Base-by-base conservation (phyloP, 30 jellyfish, hydroid and myxozoan species). In the Pelagia noctiluca region DNA sequence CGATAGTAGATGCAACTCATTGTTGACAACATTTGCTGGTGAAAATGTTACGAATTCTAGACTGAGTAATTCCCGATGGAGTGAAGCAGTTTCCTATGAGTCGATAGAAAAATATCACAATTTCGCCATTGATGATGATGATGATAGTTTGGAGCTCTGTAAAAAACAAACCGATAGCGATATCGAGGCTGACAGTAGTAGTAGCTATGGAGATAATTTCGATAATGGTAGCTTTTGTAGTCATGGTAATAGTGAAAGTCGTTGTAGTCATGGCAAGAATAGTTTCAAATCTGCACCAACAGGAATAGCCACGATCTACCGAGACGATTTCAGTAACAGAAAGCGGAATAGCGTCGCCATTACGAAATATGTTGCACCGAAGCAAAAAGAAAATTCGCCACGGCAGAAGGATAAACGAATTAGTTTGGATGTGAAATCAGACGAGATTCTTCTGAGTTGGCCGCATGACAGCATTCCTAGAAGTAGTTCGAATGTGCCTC, bases 41-140 rank as follows among this genome's bases (percentile, higher is more conserved):
- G 49, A 10, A n/a, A 72, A 36, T 24, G 77, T 0, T 38, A 53
- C 30, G 16, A 16, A 8, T 1, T 36, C 4, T 0, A 26, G 47
- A 47, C 22, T 21, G 23, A 38, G 49, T 21, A 61, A 30, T 1
- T 48, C 34, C 19, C 18, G 61, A 50, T 16, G 34, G 35, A 26
- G 75, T 25, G 32, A 69, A 24, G 47, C 70, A 35, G 89, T 77
- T 12, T 77, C 80, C 4, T 57, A 61, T 63, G 89, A 79, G 64
- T 79, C 89, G 28, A 79, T 79, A 18, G 66, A 54, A 38, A 79
- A 79, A 21, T 79, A 62, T 42, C 75, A 79, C 35, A 77, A 64
- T 23, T 53, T 64, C 65, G 80, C 89, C 24, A 24, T 60, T 22
- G 89, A 77, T 16, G 70, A 61, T 33, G 89, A 64, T 25, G 74